Base-by-base conservation (phyloP, 2,888 invertebrate genomes). In the Drosophila eohydei region DNA sequence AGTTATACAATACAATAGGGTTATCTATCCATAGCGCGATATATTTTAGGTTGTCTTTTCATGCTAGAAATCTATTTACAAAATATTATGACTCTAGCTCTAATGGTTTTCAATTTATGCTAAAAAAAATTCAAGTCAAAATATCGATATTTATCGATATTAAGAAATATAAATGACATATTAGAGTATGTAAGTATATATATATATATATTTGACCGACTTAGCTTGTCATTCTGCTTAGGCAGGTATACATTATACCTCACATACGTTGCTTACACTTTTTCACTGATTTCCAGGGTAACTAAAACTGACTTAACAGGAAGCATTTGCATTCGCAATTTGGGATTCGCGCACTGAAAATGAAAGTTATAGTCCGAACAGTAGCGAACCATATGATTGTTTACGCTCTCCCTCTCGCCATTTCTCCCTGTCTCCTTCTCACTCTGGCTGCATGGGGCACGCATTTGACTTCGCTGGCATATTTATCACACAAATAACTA, bases 271-370 rank as follows among this genome's bases (percentile, higher is more conserved):
- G 11, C 1, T 7, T 12, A 16, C 1, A 6, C 6, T 16, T n/a
- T 32, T 32, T 30, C 48, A 30, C n/a, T 48, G 16, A n/a, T 16
- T 48, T 50, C 11, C 50, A 50, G 50, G 32, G 52, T 26, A 46
- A 21, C 16, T 9, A 54, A 54, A 89, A 88, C 86, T 74, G 76
- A 74, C 89, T 78, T 66, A 84, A 51, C 89, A 89, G 89, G 89
- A 89, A 89, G 90, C 79, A 81, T 74, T 73, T 73, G 71, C 80
- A 80, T 80, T 72, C 50, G 79, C 78, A 73, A 80, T 76, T 72
- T 62, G 62, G 62, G 71, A 83, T 74, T 70, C 77, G 81, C 70
- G 46, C 46, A 56, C 62, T 65, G 74, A 75, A 74, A 86, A 84
- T 80, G 89, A 87, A 89, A 89, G 86, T 81, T 67, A 86, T 81